A percentile compares a stretch with the other conserved stretches of the same genome.
Evolutionary conservation across 2,888 invertebrate species (phyloP).

Genomic region (Andrena marginata): DNA sequence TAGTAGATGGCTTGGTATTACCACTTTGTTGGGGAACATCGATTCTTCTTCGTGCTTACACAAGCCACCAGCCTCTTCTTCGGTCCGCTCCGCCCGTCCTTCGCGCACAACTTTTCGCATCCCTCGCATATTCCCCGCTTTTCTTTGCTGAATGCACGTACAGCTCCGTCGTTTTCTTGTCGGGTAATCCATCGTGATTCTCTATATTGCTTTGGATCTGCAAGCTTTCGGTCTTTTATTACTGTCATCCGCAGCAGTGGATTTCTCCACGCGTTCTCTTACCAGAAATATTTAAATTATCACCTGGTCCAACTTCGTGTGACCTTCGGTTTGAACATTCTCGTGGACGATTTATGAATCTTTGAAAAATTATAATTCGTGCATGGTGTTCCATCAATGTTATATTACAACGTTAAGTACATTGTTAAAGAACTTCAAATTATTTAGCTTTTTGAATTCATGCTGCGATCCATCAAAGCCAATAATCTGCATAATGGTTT

Average conservation of each 20-base stretch:
- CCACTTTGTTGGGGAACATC: slow-evolving; percentile 63
- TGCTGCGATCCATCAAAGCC: no score
- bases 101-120: slow-evolving; percentile 52
- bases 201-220: slow-evolving; percentile 48
- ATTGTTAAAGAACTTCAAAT: no score
- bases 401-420: no score
- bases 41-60: slow-evolving; percentile 64
- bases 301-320: not conserved
- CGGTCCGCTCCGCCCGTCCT: slow-evolving; percentile 5
- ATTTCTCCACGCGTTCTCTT: not conserved
- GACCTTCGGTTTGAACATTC: not conserved
- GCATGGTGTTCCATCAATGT: not conserved
- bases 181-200: slow-evolving; percentile 55
- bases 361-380: not conserved
- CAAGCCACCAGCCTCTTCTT: slow-evolving; percentile 21
- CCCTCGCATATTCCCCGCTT: slow-evolving; percentile 51
- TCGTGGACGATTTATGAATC: not conserved
- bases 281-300: not conserved
- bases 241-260: slow-evolving; percentile 4
- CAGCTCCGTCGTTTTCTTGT: slow-evolving; percentile 36
- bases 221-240: slow-evolving; percentile 47
- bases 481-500: no score
- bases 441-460: no score
- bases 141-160: slow-evolving; percentile 50
- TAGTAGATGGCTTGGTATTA: slow-evolving; percentile 49